These are phyloP conservation scores for Malurus leucopterus DNA, from an alignment of 2,797 vertebrate species.

Conservation along the genomic window DNA sequence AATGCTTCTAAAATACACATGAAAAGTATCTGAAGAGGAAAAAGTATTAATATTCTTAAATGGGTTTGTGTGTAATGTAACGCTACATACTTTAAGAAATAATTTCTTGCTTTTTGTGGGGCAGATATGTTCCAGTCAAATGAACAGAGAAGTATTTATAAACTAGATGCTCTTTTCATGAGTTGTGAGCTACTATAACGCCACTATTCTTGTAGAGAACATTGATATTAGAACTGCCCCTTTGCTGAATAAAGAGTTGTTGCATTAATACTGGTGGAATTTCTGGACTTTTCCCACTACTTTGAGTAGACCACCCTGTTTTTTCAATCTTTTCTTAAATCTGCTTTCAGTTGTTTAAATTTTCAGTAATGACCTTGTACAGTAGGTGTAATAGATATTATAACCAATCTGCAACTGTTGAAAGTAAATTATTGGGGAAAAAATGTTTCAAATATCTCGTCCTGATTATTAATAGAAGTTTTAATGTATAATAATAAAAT, in stretches of 20 bases:
- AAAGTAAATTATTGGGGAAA: conserved; percentile 16
- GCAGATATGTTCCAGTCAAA: conserved; percentile 34
- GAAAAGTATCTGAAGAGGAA: conserved; percentile 11
- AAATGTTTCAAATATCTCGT: conserved; percentile 22
- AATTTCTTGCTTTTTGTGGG: conserved; percentile 24
- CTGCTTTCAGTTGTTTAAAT: conserved; percentile 48
- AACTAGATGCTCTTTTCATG: conserved; percentile 61
- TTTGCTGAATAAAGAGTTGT: not conserved
- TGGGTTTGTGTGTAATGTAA: conserved; percentile 12
- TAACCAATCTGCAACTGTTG: conserved; percentile 37
- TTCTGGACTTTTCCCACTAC: not conserved
- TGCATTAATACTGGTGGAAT: conserved; percentile 22
- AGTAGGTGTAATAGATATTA: conserved; percentile 12
- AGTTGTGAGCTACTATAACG: conserved; percentile 63
- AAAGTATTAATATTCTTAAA: not conserved
- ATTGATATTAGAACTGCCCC: conserved; percentile 10
- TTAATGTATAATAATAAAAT: not conserved
- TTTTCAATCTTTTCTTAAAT: conserved; percentile 40
- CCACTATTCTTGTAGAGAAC: conserved; percentile 5
- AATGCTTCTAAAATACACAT: conserved; percentile 54
- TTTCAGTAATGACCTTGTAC: not conserved
- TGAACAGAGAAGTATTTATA: conserved; percentile 60
- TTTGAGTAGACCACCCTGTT: conserved; percentile 30
- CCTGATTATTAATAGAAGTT: not conserved
- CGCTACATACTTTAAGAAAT: conserved; percentile 16